phyloP scores from a whole-genome alignment of 1,140 invertebrate genomes.

The Orchesella cincta region DNA sequence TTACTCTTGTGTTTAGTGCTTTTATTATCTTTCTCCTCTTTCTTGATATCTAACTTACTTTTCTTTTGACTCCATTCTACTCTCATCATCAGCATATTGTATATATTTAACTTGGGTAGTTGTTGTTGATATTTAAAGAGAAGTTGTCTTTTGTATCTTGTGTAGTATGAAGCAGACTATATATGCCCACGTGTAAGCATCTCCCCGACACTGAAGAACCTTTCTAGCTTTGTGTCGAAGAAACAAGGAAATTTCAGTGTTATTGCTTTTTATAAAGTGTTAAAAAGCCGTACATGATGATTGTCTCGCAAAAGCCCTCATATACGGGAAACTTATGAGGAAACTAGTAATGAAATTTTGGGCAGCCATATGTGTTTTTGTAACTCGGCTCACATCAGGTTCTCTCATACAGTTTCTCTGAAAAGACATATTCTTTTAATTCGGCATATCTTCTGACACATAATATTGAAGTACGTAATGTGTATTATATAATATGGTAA shows the following conservation, averaged over 20 bases:
- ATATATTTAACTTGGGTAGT: background rate
- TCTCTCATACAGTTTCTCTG: too few species aligned
- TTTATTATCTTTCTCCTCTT: slow-evolving; percentile 5
- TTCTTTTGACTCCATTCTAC: background rate
- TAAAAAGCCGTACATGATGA: too few species aligned
- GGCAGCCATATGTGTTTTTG: too few species aligned
- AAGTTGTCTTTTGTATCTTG: background rate
- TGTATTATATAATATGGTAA: too few species aligned
- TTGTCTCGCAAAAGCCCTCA: background rate
- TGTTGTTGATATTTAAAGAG: background rate
- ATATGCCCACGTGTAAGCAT: background rate
- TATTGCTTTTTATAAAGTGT: slow-evolving; percentile 2
- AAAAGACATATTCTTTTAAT: too few species aligned
- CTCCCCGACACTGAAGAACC: background rate
- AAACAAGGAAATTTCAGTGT: background rate
- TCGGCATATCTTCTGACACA: too few species aligned
- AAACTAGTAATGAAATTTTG: background rate
- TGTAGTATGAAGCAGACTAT: too few species aligned
- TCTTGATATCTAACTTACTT: background rate
- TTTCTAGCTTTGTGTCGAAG: background rate
- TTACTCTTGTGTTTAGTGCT: background rate
- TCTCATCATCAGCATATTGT: background rate
- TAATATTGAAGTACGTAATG: too few species aligned
- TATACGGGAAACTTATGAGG: background rate
- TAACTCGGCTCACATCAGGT: too few species aligned